Percentiles rank a stretch among this genome's conserved stretches.
Evolutionary conservation across 2,797 vertebrate species (phyloP).

Genomic region (Hydrolagus colliei): DNA sequence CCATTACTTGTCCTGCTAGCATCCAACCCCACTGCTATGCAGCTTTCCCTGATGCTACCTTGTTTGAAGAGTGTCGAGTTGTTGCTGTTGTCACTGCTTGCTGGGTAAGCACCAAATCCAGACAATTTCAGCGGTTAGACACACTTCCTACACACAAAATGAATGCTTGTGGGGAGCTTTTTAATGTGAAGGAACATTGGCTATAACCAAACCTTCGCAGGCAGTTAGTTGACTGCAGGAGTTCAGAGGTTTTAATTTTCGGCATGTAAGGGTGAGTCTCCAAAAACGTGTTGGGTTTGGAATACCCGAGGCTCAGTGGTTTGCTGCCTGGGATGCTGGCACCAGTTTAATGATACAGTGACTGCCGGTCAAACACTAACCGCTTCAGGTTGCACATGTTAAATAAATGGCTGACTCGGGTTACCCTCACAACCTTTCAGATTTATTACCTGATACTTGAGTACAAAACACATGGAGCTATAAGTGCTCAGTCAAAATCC

Average conservation of each 20-base stretch:
- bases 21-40: too few relatives aligned
- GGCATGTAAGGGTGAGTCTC: not conserved
- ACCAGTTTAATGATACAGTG: slow-evolving; percentile 55
- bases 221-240: too few relatives aligned
- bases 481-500: not conserved
- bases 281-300: slow-evolving; percentile 5
- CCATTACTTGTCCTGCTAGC: too few relatives aligned
- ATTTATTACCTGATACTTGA: slow-evolving; percentile 45
- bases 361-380: slow-evolving; percentile 51
- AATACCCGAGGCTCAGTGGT: not conserved
- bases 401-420: slow-evolving; percentile 57
- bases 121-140: too few relatives aligned
- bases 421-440: slow-evolving; percentile 50
- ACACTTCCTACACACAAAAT: too few relatives aligned
- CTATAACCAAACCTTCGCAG: too few relatives aligned
- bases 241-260: not conserved
- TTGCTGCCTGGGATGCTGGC: slow-evolving; percentile 34
- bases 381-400: slow-evolving; percentile 54
- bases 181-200: too few relatives aligned
- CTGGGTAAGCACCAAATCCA: too few relatives aligned
- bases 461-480: slow-evolving; percentile 29
- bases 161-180: too few relatives aligned
- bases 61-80: too few relatives aligned
- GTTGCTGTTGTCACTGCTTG: too few relatives aligned
- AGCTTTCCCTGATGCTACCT: too few relatives aligned